Conservation (phyloP, 2,797 vertebrate species). For the Borostomias antarcticus region DNA sequence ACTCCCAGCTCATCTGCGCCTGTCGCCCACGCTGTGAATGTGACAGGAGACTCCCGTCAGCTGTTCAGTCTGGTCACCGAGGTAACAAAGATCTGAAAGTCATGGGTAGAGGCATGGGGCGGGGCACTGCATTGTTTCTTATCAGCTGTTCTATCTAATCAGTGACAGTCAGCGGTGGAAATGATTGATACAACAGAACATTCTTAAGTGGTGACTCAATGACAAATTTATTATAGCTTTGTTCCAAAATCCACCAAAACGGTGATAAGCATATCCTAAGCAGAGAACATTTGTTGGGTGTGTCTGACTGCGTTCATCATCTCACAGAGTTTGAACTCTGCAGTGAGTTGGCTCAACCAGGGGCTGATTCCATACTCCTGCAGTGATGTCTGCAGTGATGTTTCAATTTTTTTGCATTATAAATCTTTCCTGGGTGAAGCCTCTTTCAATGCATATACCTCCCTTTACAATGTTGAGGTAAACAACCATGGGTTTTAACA, state of each 20-base stretch:
- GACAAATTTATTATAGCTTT: not conserved
- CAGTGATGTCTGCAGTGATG: too few species aligned
- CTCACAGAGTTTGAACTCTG: too few species aligned
- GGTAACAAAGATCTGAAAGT: too few species aligned
- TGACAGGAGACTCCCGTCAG: not conserved
- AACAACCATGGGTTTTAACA: not conserved
- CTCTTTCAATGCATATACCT: not conserved
- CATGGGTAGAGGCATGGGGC: too few species aligned
- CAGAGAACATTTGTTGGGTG: too few species aligned
- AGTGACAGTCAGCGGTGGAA: slow-evolving; percentile 2
- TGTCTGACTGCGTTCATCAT: not conserved
- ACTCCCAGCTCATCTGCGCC: too few species aligned
- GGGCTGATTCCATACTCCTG: not conserved
- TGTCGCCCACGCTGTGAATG: too few species aligned
- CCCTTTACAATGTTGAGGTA: not conserved
- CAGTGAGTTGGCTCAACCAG: not conserved
- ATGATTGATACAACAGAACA: too few species aligned
- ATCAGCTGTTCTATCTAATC: too few species aligned
- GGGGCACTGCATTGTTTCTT: too few species aligned
- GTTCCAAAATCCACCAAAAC: not conserved
- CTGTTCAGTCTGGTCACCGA: not conserved
- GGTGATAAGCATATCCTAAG: too few species aligned
- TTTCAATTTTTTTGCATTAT: not conserved
- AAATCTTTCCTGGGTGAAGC: not conserved
- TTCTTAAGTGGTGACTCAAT: not conserved